These are phyloP conservation scores for Calephelis perditalis DNA, from an alignment of 2,888 invertebrate species.

Conservation along the genomic window DNA sequence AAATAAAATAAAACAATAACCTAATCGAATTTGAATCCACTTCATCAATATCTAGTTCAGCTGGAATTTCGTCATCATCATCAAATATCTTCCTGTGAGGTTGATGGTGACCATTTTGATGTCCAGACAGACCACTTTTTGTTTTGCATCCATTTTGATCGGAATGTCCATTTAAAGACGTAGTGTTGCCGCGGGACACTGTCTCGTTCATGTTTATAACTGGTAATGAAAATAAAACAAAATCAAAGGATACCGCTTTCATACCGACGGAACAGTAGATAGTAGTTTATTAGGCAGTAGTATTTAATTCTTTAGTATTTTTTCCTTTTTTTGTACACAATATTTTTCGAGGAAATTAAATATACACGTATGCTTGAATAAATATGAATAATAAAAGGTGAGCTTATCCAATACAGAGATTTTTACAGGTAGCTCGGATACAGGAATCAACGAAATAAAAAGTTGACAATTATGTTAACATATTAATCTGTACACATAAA, in stretches of 20 bases:
- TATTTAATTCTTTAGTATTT: too few relatives aligned
- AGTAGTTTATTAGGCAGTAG: too few relatives aligned
- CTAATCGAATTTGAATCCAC: slow-evolving; percentile 45
- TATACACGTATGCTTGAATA: too few relatives aligned
- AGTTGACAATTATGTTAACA: too few relatives aligned
- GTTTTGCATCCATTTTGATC: slow-evolving; percentile 39
- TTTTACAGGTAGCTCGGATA: too few relatives aligned
- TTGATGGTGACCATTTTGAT: slow-evolving; percentile 37
- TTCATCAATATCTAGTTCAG: slow-evolving; percentile 28
- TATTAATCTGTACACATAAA: too few relatives aligned
- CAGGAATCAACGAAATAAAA: too few relatives aligned
- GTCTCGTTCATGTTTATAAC: slow-evolving; percentile 18
- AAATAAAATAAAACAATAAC: slow-evolving; percentile 32
- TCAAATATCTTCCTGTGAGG: slow-evolving; percentile 49
- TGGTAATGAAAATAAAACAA: slow-evolving; percentile 25
- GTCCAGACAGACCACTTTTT: slow-evolving; percentile 30
- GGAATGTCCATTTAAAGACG: slow-evolving; percentile 19
- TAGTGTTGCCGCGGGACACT: slow-evolving; percentile 24
- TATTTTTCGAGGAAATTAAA: too few relatives aligned
- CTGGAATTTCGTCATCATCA: slow-evolving; percentile 34
- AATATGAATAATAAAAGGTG: too few relatives aligned
- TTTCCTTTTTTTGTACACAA: too few relatives aligned
- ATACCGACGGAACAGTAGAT: too few relatives aligned
- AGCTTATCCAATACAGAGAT: too few relatives aligned
- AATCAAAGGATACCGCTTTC: slow-evolving; percentile 1